Evolutionary conservation across 2,113 vertebrate species (phyloP), one percentile per base, ranked within the genome.

Genomic region (Nicator chloris): DNA sequence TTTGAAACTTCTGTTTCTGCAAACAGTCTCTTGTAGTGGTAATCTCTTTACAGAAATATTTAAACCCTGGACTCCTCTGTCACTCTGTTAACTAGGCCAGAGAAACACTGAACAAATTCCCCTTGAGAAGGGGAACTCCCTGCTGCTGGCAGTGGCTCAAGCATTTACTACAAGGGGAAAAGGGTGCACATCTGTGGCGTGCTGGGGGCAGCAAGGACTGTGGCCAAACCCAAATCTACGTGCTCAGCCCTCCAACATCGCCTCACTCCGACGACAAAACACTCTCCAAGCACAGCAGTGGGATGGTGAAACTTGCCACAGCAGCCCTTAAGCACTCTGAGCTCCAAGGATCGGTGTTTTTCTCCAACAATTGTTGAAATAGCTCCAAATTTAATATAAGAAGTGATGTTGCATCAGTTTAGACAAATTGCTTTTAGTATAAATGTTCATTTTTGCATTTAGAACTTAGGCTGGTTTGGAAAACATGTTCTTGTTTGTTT

Each of bases 361-460:
- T 35, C 71, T 90, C 68, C 79, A 81, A 78, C 71, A 88, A 35
- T 64, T 73, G 61, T 75, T 96, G 88, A 92, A 84, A 82, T 49
- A 49, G 7, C 37, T 90, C 88, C 87, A 95, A 95, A 80, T 90
- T 77, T 61, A 87, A 94, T 86, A 87, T 60, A 70, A 91, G 83
- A 95, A 95, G 26, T 5, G 39, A 82, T 75, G 51, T 89, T 90
- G 82, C 23, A 1, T 84, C 79, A 82, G 66, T 90, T 88, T 73
- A 68, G 84, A 90, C 51, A 76, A 72, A 88, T 59, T 80, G 13
- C 39, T 85, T 83, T 92, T 66, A 82, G 75, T 63, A 63, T 82
- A 93, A 93, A 80, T 57, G 50, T 42, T 82, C 11, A 0, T 42
- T 91, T 86, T 84, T 71, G 30, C 35, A 39, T 86, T 88, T 42